These are phyloP conservation scores for Odontesthes bonariensis DNA, from an alignment of 2,113 vertebrate genomes.

Conservation along the genomic window DNA sequence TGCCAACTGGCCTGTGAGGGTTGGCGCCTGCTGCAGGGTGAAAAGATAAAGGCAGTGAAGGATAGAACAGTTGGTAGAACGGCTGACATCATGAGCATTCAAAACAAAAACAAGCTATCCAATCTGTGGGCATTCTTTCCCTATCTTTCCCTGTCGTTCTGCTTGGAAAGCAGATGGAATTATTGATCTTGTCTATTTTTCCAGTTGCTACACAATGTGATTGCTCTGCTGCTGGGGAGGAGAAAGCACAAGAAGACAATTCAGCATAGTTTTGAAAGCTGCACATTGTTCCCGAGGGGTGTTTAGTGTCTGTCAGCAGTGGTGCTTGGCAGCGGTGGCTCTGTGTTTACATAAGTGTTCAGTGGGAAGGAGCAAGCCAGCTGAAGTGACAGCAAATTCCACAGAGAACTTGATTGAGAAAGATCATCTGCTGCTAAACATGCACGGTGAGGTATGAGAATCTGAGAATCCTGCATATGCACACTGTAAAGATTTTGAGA, in stretches of 20 bases:
- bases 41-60: slow-evolving; percentile 47
- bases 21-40: slow-evolving; percentile 38
- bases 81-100: slow-evolving; percentile 25
- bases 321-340: slow-evolving; percentile 76
- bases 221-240: slow-evolving; percentile 27
- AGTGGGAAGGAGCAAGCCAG: slow-evolving; percentile 62
- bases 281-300: slow-evolving; percentile 68
- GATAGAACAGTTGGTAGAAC: slow-evolving; percentile 15
- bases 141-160: slow-evolving; percentile 48
- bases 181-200: slow-evolving; percentile 39
- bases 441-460: slow-evolving; percentile 35
- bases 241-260: slow-evolving; percentile 72
- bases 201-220: slow-evolving; percentile 29
- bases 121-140: slow-evolving; percentile 34
- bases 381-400: slow-evolving; percentile 70
- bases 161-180: slow-evolving; percentile 36
- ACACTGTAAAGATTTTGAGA: not conserved
- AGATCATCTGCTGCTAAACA: slow-evolving; percentile 67
- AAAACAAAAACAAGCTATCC: slow-evolving; percentile 51
- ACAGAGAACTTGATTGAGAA: slow-evolving; percentile 55
- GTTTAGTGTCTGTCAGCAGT: slow-evolving; percentile 75
- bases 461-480: slow-evolving; percentile 24
- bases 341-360: slow-evolving; percentile 74
- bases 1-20: slow-evolving; percentile 61
- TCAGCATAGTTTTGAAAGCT: slow-evolving; percentile 69